A percentile compares a stretch with the other conserved stretches of the same genome.
Conservation (phyloP, 2,888 invertebrate genomes). For the Alcis repandata region DNA sequence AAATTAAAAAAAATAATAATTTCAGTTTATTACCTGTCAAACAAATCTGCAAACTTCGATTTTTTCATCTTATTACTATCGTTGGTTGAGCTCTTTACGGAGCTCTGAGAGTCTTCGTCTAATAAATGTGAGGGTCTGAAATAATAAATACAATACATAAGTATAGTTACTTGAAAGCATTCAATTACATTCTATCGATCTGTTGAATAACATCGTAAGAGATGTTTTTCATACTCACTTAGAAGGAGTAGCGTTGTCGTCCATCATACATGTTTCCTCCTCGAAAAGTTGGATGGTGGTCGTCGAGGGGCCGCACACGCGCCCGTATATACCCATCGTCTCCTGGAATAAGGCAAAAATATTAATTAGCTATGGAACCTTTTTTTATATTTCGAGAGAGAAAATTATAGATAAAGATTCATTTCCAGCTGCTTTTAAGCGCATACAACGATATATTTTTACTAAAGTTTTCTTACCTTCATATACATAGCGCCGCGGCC, state of each 20-base stretch:
- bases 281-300: conserved; percentile 88
- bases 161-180: not conserved
- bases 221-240: conserved; percentile 66
- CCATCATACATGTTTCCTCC: conserved; percentile 92
- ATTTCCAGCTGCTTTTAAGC: not conserved
- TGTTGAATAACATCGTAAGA: no score
- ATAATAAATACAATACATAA: conserved; percentile 25
- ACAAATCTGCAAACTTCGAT: conserved; percentile 81
- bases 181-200: not conserved
- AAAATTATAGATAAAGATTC: no score
- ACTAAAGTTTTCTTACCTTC: conserved; percentile 53
- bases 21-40: conserved; percentile 74
- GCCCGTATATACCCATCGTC: conserved; percentile 82
- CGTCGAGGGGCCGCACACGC: conserved; percentile 81
- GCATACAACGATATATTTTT: not conserved
- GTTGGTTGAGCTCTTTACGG: conserved; percentile 92
- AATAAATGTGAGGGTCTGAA: conserved; percentile 80
- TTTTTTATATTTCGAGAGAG: no score
- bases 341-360: conserved; percentile 63
- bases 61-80: conserved; percentile 85
- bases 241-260: conserved; percentile 86
- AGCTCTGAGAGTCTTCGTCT: conserved; percentile 94
- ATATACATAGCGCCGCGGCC: conserved; percentile 72
- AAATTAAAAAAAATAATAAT: not conserved
- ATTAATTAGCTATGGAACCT: not conserved